Percentiles rank a stretch among this genome's conserved stretches.
Evolutionary conservation across 1,140 invertebrate species (phyloP).

Genomic region (Sminthurinus signatus): DNA sequence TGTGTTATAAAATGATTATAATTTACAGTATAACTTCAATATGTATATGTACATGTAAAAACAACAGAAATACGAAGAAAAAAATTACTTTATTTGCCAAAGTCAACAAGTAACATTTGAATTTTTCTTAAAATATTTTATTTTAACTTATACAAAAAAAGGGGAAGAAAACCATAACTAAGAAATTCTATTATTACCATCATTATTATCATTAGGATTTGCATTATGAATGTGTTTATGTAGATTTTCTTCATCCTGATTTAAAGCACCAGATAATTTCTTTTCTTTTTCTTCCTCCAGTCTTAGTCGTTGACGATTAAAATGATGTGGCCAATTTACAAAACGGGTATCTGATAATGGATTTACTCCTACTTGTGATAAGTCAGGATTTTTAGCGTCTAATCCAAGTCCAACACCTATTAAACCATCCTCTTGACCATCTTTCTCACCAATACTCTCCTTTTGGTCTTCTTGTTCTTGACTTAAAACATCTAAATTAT

Average conservation of each 20-base stretch:
- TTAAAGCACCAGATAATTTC: background rate
- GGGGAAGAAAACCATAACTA: too few relatives aligned
- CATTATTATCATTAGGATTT: background rate
- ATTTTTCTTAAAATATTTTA: background rate
- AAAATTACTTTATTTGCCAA: too few relatives aligned
- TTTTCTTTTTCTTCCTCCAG: background rate
- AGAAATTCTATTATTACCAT: too few relatives aligned
- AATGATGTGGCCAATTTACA: constrained; percentile 39
- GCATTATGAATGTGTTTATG: background rate
- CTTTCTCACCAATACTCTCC: background rate
- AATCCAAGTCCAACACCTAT: constrained; percentile 14
- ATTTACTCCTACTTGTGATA: constrained; percentile 33
- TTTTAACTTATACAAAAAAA: background rate
- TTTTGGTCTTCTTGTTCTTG: constrained; percentile 14
- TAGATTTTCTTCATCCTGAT: too few relatives aligned
- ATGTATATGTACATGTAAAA: too few relatives aligned
- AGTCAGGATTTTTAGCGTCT: constrained; percentile 25
- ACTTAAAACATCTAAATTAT: constrained; percentile 24
- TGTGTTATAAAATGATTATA: too few relatives aligned
- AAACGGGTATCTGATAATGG: constrained; percentile 29
- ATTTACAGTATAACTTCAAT: too few relatives aligned
- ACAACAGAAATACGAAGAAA: too few relatives aligned
- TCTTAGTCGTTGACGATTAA: background rate
- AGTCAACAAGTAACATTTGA: too few relatives aligned
- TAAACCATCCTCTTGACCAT: background rate